These are phyloP conservation scores for Sigmodon hispidus DNA, from an alignment of 2,113 vertebrate species.

Conservation along the genomic window DNA sequence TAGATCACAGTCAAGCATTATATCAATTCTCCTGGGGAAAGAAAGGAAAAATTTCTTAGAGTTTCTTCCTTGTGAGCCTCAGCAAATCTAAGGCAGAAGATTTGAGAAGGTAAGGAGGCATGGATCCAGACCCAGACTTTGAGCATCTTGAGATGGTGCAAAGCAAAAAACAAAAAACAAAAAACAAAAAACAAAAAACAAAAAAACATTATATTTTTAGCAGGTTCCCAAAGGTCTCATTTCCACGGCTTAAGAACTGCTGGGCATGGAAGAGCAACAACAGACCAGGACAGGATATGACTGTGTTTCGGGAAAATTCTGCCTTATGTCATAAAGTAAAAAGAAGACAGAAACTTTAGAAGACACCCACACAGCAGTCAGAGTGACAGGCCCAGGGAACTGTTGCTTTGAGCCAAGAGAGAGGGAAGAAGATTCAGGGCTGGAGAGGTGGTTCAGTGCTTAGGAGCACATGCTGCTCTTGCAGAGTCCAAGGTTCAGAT, in stretches of 20 bases:
- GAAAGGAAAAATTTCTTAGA: neutral
- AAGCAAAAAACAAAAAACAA: neutral
- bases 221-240: slow-evolving; percentile 22
- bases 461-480: neutral
- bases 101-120: slow-evolving; percentile 24
- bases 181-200: neutral
- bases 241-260: slow-evolving; percentile 27
- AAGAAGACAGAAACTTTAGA: slow-evolving; percentile 11
- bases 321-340: slow-evolving; percentile 27
- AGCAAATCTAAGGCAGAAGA: slow-evolving; percentile 8
- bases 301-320: neutral
- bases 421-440: neutral
- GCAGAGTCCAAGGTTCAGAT: neutral
- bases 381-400: neutral
- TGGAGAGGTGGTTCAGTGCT: neutral
- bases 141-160: neutral
- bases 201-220: neutral
- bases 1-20: slow-evolving; percentile 11
- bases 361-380: neutral
- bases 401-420: neutral
- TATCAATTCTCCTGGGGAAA: slow-evolving; percentile 13
- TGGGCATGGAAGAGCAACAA: neutral
- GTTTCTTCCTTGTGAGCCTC: neutral
- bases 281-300: neutral
- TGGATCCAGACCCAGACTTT: neutral